Base-by-base conservation (phyloP, 2,888 invertebrate species). In the Prenolepis imparis region DNA sequence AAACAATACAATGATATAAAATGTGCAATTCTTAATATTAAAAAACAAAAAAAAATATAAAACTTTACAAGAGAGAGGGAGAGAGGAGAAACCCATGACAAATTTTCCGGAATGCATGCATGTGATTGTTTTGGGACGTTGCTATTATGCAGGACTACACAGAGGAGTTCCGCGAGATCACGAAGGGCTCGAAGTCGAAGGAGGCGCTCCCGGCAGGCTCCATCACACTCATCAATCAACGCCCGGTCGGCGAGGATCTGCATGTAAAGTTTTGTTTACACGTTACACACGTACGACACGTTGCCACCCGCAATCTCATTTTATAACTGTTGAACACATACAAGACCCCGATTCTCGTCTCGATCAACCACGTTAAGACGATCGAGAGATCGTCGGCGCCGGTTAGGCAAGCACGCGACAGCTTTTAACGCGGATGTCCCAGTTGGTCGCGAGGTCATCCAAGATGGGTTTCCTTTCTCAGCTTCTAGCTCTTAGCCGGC, bases 141-240 rank as follows among this genome's bases (percentile, higher is more conserved):
- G 93, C 93, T 92, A 91, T 92, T 95, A 95, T 95, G 92, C 96
- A 98, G 98, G 98, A 98, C 96, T 98, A 98, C 96, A 98, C 98
- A 92, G 98, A 99, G 96, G 98, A 98, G 96, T 98, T 99, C 96
- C 97, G 98, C 94, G 98, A 98, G 96, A 99, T 99, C 96, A 98
- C 98, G 95, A 98, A 98, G 96, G 98, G 98, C 95, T 93, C 94
- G 82, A 98, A 98, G 96, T 98, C 97, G 92, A 98, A 98, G 97
- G 98, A 98, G 95, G 97, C 98, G 93, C 96, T 98, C 92, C 98
- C 98, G 92, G 98, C 98, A 93, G 98, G 98, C 91, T 97, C 97
- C 95, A 98, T 99, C 95, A 98, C 98, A 92, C 97, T 99, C 95
- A 98, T 99, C 96, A 98, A 98, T 96, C 98, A 98, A 95, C 97